Conservation (phyloP, 2,797 vertebrate species). For the Falco peregrinus region DNA sequence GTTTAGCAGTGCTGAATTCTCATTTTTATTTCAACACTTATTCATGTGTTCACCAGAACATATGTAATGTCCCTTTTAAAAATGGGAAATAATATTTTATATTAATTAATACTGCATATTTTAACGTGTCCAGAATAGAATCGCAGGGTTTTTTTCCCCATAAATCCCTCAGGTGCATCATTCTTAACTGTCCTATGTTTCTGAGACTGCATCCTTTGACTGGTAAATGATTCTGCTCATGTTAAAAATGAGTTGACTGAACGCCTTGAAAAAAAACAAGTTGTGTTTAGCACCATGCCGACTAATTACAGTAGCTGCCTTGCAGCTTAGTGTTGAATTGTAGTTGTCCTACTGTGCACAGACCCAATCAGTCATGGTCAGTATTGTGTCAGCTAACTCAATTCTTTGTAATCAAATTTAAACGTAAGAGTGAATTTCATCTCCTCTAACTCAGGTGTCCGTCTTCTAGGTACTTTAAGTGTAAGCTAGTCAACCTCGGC, state of each 20-base stretch:
- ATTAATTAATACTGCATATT: not conserved
- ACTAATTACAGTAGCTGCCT: slow-evolving; percentile 41
- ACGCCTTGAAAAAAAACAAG: not conserved
- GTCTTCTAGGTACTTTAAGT: slow-evolving; percentile 9
- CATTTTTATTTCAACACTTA: not conserved
- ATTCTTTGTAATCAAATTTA: slow-evolving; percentile 61
- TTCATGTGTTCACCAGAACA: not conserved
- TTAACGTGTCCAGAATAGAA: not conserved
- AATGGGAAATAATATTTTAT: not conserved
- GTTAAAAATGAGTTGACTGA: slow-evolving; percentile 4
- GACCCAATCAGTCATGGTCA: slow-evolving; percentile 59
- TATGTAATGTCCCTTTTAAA: not conserved
- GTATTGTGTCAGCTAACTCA: slow-evolving; percentile 47
- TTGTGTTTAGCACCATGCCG: not conserved
- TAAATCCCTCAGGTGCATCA: not conserved
- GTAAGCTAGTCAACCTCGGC: slow-evolving; percentile 21
- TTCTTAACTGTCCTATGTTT: not conserved
- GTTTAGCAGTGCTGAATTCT: not conserved
- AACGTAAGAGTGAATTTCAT: slow-evolving; percentile 18
- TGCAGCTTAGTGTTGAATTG: not conserved
- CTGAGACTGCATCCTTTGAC: not conserved
- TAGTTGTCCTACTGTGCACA: slow-evolving; percentile 14
- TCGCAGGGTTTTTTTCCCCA: not conserved
- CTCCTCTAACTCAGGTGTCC: slow-evolving; percentile 27
- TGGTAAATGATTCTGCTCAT: not conserved